phyloP scores from a whole-genome alignment of 2,888 invertebrate species.

The Diarsia dahlii region DNA sequence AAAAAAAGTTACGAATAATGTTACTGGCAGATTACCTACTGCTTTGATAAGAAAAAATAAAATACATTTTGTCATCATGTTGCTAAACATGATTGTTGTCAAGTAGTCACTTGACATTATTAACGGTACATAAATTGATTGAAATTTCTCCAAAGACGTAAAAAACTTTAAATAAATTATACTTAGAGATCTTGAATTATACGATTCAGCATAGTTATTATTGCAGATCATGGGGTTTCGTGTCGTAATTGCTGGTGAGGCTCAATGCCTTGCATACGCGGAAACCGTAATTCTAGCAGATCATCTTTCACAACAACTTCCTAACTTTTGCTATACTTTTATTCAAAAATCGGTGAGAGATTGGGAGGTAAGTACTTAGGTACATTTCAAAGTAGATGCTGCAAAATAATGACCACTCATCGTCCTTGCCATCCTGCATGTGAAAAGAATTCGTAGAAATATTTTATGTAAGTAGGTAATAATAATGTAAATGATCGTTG shows the following conservation, averaged over 20 bases:
- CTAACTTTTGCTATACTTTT: slow-evolving; percentile 88
- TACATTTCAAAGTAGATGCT: not conserved
- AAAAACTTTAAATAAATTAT: not conserved
- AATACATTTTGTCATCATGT: not conserved
- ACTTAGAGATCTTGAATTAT: not conserved
- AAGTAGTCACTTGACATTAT: not conserved
- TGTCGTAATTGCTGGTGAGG: slow-evolving; percentile 90
- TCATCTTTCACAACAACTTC: slow-evolving; percentile 88
- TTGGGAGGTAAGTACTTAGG: slow-evolving; percentile 85
- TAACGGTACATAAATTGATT: not conserved
- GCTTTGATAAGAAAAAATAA: not conserved
- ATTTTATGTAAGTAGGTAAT: not conserved
- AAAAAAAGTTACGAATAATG: not conserved
- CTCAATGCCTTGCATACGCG: slow-evolving; percentile 87
- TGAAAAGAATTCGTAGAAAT: not conserved
- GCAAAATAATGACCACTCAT: not conserved
- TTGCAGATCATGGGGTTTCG: slow-evolving; percentile 82
- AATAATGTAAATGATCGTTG: not conserved
- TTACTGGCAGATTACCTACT: not conserved
- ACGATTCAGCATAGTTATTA: not conserved
- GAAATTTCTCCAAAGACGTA: not conserved
- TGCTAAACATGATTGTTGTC: not conserved
- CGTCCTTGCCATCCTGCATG: not conserved
- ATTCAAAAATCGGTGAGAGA: slow-evolving; percentile 86
- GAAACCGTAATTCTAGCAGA: slow-evolving; percentile 90